phyloP scores from a whole-genome alignment of 2,888 invertebrate genomes.

The Nemotelus pantherinus region DNA sequence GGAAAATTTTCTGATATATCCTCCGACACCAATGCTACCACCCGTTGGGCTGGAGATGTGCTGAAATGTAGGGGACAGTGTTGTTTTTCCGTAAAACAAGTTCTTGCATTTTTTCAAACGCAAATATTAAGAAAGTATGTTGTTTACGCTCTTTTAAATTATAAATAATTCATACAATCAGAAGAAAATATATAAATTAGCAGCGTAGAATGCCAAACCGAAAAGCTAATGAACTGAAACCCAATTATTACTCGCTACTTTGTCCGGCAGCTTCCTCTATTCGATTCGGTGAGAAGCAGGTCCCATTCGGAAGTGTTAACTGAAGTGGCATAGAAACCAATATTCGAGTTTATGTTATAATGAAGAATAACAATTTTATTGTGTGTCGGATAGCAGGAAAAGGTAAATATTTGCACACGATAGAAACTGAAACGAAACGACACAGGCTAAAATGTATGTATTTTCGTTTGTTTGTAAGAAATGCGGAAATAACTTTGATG shows the following conservation, averaged over 20 bases:
- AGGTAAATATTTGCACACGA: slow-evolving; percentile 50
- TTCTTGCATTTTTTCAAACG: too few relatives aligned
- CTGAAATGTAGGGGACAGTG: not conserved
- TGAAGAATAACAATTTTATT: slow-evolving; percentile 48
- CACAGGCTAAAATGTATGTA: not conserved
- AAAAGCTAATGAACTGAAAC: too few relatives aligned
- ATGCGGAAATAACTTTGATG: slow-evolving; percentile 1
- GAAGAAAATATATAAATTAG: too few relatives aligned
- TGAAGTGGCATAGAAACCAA: slow-evolving; percentile 20
- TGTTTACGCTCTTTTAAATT: too few relatives aligned
- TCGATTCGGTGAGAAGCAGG: too few relatives aligned
- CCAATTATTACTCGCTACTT: too few relatives aligned
- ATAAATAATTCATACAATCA: too few relatives aligned
- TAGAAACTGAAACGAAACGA: slow-evolving; percentile 37
- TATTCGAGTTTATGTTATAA: slow-evolving; percentile 41
- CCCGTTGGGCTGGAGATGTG: not conserved
- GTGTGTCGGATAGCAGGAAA: slow-evolving; percentile 44
- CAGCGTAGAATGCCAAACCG: too few relatives aligned
- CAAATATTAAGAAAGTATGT: too few relatives aligned
- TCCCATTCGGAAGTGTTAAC: slow-evolving; percentile 36
- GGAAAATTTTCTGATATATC: slow-evolving; percentile 48
- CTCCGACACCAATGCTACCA: slow-evolving; percentile 20
- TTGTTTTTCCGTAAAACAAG: too few relatives aligned
- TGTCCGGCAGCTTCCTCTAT: too few relatives aligned
- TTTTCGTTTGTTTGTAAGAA: slow-evolving; percentile 3